Conservation (phyloP, 2,888 invertebrate species). For the Sphaeridia pumilis region DNA sequence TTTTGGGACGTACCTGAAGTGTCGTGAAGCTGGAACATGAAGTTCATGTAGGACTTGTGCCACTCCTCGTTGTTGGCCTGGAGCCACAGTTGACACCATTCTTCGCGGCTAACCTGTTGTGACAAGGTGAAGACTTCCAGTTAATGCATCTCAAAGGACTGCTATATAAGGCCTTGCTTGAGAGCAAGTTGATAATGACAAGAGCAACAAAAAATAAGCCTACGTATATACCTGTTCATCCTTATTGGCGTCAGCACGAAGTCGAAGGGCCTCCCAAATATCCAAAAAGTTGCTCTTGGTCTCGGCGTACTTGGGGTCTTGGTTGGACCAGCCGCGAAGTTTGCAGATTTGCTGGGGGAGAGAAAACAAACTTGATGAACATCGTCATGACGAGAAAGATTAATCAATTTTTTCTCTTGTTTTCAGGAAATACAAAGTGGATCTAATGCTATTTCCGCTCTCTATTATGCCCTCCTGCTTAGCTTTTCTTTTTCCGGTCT, state of each 20-base stretch:
- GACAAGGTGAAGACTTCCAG: no score
- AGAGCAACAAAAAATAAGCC: no score
- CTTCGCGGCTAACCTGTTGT: conserved; percentile 75
- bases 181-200: no score
- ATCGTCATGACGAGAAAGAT: no score
- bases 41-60: conserved; percentile 79
- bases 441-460: no score
- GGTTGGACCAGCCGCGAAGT: conserved; percentile 68
- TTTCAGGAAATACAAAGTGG: no score
- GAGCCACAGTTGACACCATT: conserved; percentile 86
- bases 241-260: conserved; percentile 74
- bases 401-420: background rate
- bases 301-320: conserved; percentile 62
- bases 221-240: conserved; percentile 72
- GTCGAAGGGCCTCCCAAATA: conserved; percentile 78
- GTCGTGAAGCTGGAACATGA: conserved; percentile 87
- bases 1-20: conserved; percentile 65
- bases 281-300: conserved; percentile 71
- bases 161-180: no score
- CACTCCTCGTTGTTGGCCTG: conserved; percentile 70
- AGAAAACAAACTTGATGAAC: no score
- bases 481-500: no score
- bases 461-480: no score
- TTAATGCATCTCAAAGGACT: no score
- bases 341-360: conserved; percentile 67